Evolutionary conservation across 2,797 vertebrate genomes (phyloP).

Genomic region (Melanotaenia parkinsoni): DNA sequence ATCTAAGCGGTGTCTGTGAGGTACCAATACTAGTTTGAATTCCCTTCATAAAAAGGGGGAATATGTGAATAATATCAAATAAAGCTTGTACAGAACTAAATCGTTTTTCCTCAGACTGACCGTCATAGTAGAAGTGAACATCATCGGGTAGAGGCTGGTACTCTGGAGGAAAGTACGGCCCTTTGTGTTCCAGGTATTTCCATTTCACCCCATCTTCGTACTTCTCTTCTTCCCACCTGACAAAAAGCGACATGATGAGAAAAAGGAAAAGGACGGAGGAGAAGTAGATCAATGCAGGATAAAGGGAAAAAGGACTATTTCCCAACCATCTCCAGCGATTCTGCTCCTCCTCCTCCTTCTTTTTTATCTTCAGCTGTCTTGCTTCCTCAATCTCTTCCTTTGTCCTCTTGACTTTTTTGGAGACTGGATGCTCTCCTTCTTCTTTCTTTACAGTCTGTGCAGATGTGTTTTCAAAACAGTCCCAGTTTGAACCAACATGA

Average conservation of each 20-base stretch:
- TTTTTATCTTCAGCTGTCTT: constrained; percentile 75
- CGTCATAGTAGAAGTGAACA: constrained; percentile 78
- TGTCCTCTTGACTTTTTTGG: constrained; percentile 73
- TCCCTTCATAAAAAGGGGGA: background rate
- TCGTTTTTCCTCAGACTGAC: constrained; percentile 51
- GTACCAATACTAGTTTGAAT: background rate
- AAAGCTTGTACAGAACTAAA: background rate
- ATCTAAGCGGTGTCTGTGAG: background rate
- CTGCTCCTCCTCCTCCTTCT: constrained; percentile 82
- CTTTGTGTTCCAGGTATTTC: constrained; percentile 83
- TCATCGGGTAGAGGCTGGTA: constrained; percentile 75
- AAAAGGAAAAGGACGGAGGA: background rate
- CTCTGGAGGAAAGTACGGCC: constrained; percentile 78
- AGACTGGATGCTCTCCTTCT: constrained; percentile 57
- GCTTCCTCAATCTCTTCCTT: constrained; percentile 76
- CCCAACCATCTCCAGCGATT: constrained; percentile 85
- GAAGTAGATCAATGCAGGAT: constrained; percentile 2
- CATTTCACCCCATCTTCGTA: constrained; percentile 81
- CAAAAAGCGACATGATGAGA: constrained; percentile 24
- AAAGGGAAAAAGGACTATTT: constrained; percentile 15
- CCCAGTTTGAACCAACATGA: background rate
- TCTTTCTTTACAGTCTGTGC: constrained; percentile 70
- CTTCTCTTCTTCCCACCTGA: constrained; percentile 84
- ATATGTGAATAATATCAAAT: background rate
- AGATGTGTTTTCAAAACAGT: constrained; percentile 14